phyloP scores from a whole-genome alignment of 2,797 vertebrate species.

The Pteronotus mesoamericanus region DNA sequence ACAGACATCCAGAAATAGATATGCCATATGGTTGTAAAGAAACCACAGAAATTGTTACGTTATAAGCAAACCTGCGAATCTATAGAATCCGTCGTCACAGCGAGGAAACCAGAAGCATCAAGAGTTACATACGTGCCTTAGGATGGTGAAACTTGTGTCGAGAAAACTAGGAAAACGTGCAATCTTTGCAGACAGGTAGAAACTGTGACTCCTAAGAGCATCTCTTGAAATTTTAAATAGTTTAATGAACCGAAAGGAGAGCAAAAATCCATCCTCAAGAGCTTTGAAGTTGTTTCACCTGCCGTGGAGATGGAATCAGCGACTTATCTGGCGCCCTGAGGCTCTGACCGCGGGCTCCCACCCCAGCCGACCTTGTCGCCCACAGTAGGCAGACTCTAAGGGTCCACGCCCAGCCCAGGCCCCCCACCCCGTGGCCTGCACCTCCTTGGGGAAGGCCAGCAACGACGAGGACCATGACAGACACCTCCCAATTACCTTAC shows the following conservation, averaged over 20 bases:
- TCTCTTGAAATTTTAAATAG: constrained; percentile 60
- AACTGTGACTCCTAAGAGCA: constrained; percentile 2
- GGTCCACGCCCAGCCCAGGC: no score
- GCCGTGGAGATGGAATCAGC: constrained; percentile 34
- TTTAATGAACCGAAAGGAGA: constrained; percentile 53
- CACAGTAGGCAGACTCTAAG: background rate
- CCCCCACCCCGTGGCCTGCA: fast-evolving
- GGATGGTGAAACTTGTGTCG: constrained; percentile 9
- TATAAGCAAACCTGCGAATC: background rate
- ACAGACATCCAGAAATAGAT: background rate
- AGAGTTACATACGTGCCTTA: background rate
- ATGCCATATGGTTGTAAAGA: background rate
- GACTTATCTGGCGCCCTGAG: background rate
- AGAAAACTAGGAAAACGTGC: constrained; percentile 46
- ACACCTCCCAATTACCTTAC: background rate
- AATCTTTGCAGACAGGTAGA: constrained; percentile 41
- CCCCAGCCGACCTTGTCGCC: background rate
- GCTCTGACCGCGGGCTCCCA: background rate
- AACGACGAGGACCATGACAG: background rate
- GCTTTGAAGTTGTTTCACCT: background rate
- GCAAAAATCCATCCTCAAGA: constrained; percentile 41
- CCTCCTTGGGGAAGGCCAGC: background rate
- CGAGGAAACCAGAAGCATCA: constrained; percentile 37
- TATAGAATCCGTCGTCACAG: constrained; percentile 4
- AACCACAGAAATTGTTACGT: background rate